Evolutionary conservation across 2,888 invertebrate genomes (phyloP), one percentile per base, ranked within the genome.

Genomic region (Sinhomidia bicolor): DNA sequence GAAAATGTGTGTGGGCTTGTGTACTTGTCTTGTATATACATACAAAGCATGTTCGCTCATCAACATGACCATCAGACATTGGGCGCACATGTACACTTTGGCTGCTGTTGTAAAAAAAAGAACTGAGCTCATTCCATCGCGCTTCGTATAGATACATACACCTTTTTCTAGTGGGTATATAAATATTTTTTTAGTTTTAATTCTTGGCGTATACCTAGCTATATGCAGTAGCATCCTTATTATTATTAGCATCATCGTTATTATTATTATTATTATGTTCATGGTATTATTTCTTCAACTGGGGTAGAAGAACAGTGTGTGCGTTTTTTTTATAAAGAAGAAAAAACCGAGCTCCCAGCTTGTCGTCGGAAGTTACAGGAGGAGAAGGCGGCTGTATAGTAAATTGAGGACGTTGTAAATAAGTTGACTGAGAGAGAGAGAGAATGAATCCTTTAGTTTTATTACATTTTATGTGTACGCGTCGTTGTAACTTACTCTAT

Each of bases 321-420:
- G 57, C 57, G 23, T 57, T 44, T 47, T 4, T 2, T 26, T 12
- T 60, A 23, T 26, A 20, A 71, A 20, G 41, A 41, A 74, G 47
- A 74, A 84, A 84, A 76, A 62, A 41, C 76, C 74, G 47, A 76
- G 74, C 47, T 76, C 85, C 44, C 84, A 84, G 85, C 85, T 85
- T 85, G 85, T 78, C 85, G 65, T 78, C 78, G 85, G 85, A 85
- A 85, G 85, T 85, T 84, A 32, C 29, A 44, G 65, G 36, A 83
- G 84, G 78, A 85, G 78, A 51, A 57, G 51, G 78, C 78, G 78
- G 57, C 78, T 78, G 51, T 78, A 78, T 74, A 74, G 74, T 74
- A 74, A 74, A 74, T 74, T 74, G 74, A 74, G 74, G 74, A 74
- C 74, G 74, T 74, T 74, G 74, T 74, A 74, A 74, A 74, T 74